Conservation (phyloP, 1,140 invertebrate genomes). For the Acromyrmex heyeri region DNA sequence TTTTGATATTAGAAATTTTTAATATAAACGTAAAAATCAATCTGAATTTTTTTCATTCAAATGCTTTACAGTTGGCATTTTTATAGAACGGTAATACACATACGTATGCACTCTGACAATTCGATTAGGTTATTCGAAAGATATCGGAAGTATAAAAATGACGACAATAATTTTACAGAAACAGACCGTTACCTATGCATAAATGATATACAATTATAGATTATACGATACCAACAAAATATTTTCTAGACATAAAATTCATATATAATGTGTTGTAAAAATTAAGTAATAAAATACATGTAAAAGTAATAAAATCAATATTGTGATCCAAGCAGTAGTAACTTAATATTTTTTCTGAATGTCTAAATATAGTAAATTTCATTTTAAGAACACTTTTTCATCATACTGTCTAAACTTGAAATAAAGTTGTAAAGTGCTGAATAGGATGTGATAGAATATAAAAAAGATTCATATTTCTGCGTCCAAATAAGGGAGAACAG, state of each 20-base stretch:
- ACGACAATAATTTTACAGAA: slow-evolving; percentile 3
- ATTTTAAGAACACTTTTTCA: slow-evolving; percentile 1
- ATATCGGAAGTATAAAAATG: background rate
- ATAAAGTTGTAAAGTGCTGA: slow-evolving; percentile 28
- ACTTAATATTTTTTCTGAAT: background rate
- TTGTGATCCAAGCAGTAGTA: background rate
- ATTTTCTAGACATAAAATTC: background rate
- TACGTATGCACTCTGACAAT: background rate
- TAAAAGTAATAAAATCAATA: background rate
- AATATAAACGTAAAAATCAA: background rate
- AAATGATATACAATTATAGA: background rate
- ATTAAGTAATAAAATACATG: background rate
- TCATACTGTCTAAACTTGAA: background rate
- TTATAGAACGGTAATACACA: background rate
- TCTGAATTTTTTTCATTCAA: background rate
- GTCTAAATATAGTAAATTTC: slow-evolving; percentile 11
- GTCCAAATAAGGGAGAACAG: background rate
- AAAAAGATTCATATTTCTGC: slow-evolving; percentile 10
- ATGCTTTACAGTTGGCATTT: background rate
- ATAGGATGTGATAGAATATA: background rate
- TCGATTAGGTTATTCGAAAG: background rate
- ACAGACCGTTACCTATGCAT: background rate
- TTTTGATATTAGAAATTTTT: background rate
- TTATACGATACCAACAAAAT: background rate
- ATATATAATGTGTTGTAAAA: background rate